Base-by-base conservation (phyloP, 2,113 vertebrate species). In the Elephantulus edwardii region DNA sequence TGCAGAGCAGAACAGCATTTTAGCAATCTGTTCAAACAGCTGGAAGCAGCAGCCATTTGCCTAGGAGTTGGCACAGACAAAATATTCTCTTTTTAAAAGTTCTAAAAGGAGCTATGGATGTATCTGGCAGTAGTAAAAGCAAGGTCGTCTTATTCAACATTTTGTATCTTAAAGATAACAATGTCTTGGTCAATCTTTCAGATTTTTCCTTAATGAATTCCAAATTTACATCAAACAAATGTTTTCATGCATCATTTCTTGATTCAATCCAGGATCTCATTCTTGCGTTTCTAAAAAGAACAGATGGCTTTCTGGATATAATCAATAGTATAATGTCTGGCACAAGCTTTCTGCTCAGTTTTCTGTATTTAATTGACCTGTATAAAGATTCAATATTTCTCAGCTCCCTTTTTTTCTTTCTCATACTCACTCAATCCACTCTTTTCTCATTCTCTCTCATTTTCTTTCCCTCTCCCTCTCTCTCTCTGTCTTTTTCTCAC, bases 21-120 rank as follows among this genome's bases (percentile, higher is more conserved):
- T 33, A 86, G 62, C 95, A 96, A 91, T 92, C 93, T 96, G 93
- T 91, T 95, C 82, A 90, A 91, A 92, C 85, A 93, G 91, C 91
- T 95, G 95, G 77, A 93, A 83, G 68, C 79, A 77, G 90, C 82
- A 86, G 82, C 38, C 64, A 38, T 93, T 95, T 88, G 85, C 76
- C 83, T 83, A 75, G 91, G 46, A 62, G 87, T 94, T 93, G 85
- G 76, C 85, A 85, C 12, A 60, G 33, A 85, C 71, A 76, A 83
- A 60, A 48, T 16, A 46, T 1, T 33, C 56, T 54, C 46, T 12
- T 95, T 83, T 86, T 56, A 68, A 66, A 94, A 58, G 64, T 86
- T 76, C 60, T 83, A 50, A 35, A 93, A 84, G 66, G 74, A 42
- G 10, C 10, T 44, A 86, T 30, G 44, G 56, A 42, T 93, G 79